Evolutionary conservation across 2,113 vertebrate genomes (phyloP).

Genomic region (Toxostoma redivivum): DNA sequence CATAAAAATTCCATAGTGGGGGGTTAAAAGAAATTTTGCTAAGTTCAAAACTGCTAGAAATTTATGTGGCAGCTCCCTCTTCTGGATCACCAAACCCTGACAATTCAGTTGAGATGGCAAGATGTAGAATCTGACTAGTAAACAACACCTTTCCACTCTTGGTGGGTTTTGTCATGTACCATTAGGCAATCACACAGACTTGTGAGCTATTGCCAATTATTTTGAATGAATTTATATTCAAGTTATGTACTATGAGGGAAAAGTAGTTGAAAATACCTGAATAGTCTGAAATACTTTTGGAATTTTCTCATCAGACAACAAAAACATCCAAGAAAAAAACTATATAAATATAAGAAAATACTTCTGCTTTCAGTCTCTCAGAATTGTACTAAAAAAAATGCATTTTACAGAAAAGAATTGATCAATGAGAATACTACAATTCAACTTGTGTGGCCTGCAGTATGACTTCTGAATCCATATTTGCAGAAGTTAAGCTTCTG

Average conservation of each 20-base stretch:
- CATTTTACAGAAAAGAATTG: neutral
- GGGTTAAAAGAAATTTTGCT: neutral
- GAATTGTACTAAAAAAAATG: neutral
- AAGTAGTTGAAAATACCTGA: neutral
- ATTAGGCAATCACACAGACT: neutral
- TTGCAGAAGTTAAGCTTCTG: neutral
- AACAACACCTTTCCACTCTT: neutral
- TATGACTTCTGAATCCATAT: neutral
- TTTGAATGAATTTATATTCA: neutral
- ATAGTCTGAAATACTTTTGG: neutral
- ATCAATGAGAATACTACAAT: neutral
- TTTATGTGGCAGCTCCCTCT: slow-evolving; percentile 59
- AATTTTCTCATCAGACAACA: neutral
- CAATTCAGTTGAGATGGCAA: neutral
- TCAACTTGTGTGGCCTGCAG: neutral
- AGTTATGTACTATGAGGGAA: neutral
- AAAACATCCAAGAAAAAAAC: neutral
- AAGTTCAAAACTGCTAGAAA: neutral
- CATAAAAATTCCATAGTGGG: no score
- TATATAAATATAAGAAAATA: no score
- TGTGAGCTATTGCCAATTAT: neutral
- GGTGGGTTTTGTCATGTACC: neutral
- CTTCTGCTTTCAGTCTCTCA: neutral
- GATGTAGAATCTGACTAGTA: neutral
- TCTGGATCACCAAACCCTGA: slow-evolving; percentile 15